A percentile compares a stretch with the other conserved stretches of the same genome.
Conservation (phyloP, 2,797 vertebrate genomes). For the Falco columbarius region DNA sequence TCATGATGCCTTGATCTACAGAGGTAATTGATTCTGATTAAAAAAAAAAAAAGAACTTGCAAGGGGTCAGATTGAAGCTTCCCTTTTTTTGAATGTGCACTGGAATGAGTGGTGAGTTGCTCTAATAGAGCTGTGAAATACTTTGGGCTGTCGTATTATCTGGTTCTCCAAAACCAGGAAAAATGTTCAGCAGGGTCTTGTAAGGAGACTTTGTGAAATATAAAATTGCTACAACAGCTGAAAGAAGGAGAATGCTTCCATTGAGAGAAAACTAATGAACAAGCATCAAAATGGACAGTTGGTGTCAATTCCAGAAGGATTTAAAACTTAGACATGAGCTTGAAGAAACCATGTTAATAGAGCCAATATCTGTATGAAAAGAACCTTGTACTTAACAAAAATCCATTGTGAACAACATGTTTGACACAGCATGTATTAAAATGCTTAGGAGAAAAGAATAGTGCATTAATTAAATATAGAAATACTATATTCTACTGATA, state of each 20-base stretch:
- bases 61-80: neutral
- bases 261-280: slow-evolving; percentile 66
- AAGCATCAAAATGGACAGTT: slow-evolving; percentile 68
- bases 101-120: neutral
- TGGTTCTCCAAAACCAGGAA: neutral
- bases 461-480: neutral
- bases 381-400: slow-evolving; percentile 27
- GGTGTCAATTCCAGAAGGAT: slow-evolving; percentile 66
- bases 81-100: neutral
- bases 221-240: slow-evolving; percentile 69
- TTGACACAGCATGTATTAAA: slow-evolving; percentile 16
- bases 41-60: neutral
- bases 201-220: slow-evolving; percentile 45
- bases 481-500: neutral
- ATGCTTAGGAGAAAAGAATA: slow-evolving; percentile 14
- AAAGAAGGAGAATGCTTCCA: slow-evolving; percentile 54
- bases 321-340: slow-evolving; percentile 56
- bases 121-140: neutral
- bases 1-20: neutral
- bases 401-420: slow-evolving; percentile 2
- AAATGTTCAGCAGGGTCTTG: neutral
- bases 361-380: slow-evolving; percentile 45
- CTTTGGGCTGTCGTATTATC: neutral
- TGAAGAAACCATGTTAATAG: slow-evolving; percentile 29
- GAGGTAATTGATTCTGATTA: slow-evolving; percentile 10